A percentile compares a stretch with the other conserved stretches of the same genome.
These are phyloP conservation scores for Aplodontia rufa DNA, from an alignment of 2,113 vertebrate genomes.

Conservation along the genomic window DNA sequence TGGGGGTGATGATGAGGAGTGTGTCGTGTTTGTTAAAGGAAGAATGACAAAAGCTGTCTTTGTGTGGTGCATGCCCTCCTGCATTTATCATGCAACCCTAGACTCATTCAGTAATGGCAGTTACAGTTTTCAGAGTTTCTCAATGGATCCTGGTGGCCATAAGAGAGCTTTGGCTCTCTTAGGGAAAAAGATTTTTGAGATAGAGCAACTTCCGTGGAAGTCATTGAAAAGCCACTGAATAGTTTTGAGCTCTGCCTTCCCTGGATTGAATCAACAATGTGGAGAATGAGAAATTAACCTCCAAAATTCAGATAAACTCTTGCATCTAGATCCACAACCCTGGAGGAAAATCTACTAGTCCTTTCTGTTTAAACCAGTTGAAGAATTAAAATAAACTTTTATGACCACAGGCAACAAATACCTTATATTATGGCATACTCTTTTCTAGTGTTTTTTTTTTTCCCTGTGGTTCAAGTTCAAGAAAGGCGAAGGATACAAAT, in stretches of 20 bases:
- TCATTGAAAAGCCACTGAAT: not conserved
- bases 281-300: not conserved
- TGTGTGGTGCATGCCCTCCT: not conserved
- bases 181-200: not conserved
- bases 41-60: not conserved
- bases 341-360: not conserved
- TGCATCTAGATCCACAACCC: not conserved
- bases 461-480: not conserved
- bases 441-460: too few relatives aligned
- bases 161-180: not conserved
- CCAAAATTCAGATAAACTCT: not conserved
- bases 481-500: not conserved
- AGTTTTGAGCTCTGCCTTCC: not conserved
- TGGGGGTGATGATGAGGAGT: not conserved
- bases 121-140: not conserved
- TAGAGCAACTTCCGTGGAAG: not conserved
- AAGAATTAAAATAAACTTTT: not conserved
- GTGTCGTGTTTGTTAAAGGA: not conserved
- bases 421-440: not conserved
- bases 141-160: not conserved
- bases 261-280: not conserved
- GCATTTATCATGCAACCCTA: not conserved
- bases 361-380: not conserved
- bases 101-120: not conserved
- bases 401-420: not conserved